phyloP scores from a whole-genome alignment of 2,113 vertebrate species.

The Anhinga anhinga region DNA sequence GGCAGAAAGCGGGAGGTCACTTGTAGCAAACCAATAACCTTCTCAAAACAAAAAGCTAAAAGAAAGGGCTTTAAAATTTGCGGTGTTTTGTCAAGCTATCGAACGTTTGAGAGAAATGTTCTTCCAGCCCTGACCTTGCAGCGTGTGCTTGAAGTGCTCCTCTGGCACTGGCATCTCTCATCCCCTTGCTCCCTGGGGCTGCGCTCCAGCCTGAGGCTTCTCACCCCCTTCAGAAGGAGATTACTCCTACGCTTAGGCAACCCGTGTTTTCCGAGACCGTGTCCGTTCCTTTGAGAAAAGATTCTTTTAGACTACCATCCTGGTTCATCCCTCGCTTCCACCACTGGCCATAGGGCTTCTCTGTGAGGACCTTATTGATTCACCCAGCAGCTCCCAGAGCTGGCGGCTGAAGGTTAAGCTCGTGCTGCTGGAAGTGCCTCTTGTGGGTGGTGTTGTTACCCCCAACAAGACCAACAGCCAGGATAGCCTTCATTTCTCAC shows the following conservation, averaged over 20 bases:
- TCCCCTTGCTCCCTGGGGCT: neutral
- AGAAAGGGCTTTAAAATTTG: neutral
- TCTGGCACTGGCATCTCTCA: accelerated
- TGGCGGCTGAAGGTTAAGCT: neutral
- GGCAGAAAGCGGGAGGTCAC: neutral
- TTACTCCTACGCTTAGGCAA: neutral
- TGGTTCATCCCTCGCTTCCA: neutral
- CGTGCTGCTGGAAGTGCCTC: neutral
- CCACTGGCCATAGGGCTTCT: accelerated
- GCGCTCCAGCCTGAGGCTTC: neutral
- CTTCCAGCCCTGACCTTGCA: accelerated
- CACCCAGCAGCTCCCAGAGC: neutral
- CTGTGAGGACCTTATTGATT: neutral
- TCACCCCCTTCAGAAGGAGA: neutral
- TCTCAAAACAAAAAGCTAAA: neutral
- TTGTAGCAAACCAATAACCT: neutral
- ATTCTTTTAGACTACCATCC: neutral
- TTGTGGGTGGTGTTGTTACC: accelerated
- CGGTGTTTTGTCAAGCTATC: neutral
- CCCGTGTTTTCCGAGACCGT: neutral
- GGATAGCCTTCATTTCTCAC: neutral
- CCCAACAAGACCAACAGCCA: neutral
- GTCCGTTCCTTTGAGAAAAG: neutral
- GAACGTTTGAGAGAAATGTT: neutral
- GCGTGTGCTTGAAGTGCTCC: neutral